Conservation (phyloP, 2,113 vertebrate species). For the Alectura lathami region DNA sequence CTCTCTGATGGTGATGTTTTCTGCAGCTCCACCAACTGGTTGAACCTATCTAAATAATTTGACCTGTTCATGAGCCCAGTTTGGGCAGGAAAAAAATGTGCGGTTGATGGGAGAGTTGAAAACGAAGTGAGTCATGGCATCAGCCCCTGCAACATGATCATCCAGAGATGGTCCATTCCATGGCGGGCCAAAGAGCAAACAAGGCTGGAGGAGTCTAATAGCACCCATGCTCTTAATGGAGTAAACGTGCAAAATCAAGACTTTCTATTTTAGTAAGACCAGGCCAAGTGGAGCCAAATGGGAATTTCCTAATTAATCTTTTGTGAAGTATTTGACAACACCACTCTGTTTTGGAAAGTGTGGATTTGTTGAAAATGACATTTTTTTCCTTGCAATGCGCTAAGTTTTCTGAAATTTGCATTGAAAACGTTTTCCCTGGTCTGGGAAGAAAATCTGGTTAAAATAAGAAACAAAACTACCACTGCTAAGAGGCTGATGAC, state of each 20-base stretch:
- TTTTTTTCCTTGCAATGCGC: not conserved
- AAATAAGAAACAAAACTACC: not conserved
- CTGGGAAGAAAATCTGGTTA: not conserved
- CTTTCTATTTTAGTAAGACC: not conserved
- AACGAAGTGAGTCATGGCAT: not conserved
- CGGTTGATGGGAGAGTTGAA: not conserved
- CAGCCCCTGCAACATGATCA: not conserved
- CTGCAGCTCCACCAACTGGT: not conserved
- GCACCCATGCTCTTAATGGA: not conserved
- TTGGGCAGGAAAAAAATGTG: not conserved
- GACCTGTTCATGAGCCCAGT: not conserved
- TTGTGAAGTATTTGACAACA: not conserved
- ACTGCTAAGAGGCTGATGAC: not conserved
- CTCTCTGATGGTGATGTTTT: not conserved
- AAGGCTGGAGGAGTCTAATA: not conserved
- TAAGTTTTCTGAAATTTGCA: not conserved
- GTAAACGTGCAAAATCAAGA: not conserved
- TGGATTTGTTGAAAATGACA: not conserved
- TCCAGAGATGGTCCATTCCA: rapidly evolving
- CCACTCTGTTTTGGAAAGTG: not conserved
- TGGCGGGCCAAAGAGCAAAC: not conserved
- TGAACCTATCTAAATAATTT: not conserved
- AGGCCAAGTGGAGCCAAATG: not conserved
- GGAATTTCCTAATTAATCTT: not conserved
- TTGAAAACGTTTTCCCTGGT: not conserved